These are phyloP conservation scores for Andrena cerasifolii DNA, from an alignment of 1,140 invertebrate genomes.

Conservation along the genomic window DNA sequence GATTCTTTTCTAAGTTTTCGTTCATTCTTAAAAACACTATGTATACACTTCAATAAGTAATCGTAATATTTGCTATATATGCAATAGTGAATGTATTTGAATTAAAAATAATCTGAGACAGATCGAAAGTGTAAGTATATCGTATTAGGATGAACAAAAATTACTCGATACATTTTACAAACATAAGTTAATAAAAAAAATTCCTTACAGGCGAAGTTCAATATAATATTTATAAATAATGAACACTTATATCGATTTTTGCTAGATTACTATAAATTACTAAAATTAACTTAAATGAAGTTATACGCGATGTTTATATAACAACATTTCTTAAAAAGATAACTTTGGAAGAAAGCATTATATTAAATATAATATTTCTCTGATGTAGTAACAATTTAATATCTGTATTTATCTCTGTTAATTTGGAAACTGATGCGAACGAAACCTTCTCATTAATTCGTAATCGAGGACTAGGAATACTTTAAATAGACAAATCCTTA, in stretches of 20 bases:
- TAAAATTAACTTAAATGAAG: no score
- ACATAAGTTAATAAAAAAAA: neutral
- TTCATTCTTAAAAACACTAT: neutral
- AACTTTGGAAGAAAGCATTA: neutral
- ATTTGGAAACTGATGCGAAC: neutral
- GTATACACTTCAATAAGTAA: neutral
- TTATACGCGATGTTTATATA: no score
- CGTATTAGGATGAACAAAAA: neutral
- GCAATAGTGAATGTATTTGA: no score
- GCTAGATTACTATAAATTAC: no score
- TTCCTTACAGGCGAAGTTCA: neutral
- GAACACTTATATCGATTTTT: constrained; percentile 14
- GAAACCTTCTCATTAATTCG: neutral
- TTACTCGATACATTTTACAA: constrained; percentile 16
- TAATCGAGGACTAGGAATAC: neutral
- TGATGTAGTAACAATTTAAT: neutral
- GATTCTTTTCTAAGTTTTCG: neutral
- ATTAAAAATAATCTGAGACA: no score
- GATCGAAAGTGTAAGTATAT: constrained; percentile 8
- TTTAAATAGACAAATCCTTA: neutral
- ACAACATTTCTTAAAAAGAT: neutral
- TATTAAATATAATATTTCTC: constrained; percentile 18
- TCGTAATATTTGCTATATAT: no score
- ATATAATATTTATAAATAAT: constrained; percentile 19
- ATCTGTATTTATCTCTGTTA: neutral